Evolutionary conservation across 2,888 invertebrate genomes (phyloP), one percentile per base, ranked within the genome.

Genomic region (Thyatira batis): DNA sequence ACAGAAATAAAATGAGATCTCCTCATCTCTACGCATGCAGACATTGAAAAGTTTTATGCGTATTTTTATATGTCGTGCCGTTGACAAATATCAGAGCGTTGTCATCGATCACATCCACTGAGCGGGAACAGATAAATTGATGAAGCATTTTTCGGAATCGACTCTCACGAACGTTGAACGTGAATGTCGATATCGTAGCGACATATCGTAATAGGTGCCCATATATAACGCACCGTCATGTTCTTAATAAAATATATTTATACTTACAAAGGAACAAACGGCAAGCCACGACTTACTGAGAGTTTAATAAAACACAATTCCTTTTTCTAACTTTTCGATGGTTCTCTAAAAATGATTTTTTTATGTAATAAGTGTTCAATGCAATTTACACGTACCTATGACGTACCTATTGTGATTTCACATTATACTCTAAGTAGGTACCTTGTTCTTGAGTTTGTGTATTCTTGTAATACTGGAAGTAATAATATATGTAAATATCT

Each of bases 101-200:
- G 79, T 78, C 81, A 84, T 85, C 82, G 74, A 85, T 86, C 85
- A 84, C 70, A 61, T 59, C 71, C 76, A 74, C 66, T 78, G 80
- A 78, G 73, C 79, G 72, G 73, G 80, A 82, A 82, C 79, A 77
- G 76, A 78, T 78, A 79, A 82, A 83, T 82, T 82, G 80, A 80
- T 77, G 77, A 78, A 78, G 77, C 80, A 78, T 82, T 82, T 84
- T 82, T 83, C 71, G 72, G 64, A 73, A 78, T 75, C 73, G 66
- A 63, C 67, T 65, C 61, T 58, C 60, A 49, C 58, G 54, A 67
- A 55, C 57, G 55, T 52, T 52, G 65, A 63, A 64, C 65, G 61
- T 58, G 63, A 70, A 67, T 69, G 70, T 66, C 60, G 74, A 69
- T 71, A 67, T 69, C 55, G 54, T 44, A 45, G 62, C 64, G 59